Evolutionary conservation across 2,888 invertebrate genomes (phyloP).

Genomic region (Chrysomela aeneicollis): DNA sequence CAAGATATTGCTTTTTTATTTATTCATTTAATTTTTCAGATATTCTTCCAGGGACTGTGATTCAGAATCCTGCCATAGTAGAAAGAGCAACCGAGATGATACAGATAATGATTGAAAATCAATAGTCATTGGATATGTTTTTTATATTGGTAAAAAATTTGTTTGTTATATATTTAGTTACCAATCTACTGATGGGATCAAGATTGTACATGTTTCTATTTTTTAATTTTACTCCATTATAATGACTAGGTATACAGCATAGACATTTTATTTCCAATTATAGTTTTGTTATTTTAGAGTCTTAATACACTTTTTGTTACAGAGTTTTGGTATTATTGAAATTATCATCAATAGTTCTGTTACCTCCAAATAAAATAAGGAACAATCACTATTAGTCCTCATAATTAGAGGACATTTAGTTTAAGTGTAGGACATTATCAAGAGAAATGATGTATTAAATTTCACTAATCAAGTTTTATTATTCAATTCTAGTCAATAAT

Average conservation of each 20-base stretch:
- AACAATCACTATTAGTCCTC: too few relatives aligned
- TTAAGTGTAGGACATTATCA: too few relatives aligned
- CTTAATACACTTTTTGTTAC: slow-evolving; percentile 1
- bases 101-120: slow-evolving; percentile 38
- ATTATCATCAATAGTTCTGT: background rate
- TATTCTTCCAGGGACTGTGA: slow-evolving; percentile 51
- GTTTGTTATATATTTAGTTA: slow-evolving; percentile 23
- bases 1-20: background rate
- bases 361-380: background rate
- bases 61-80: slow-evolving; percentile 47
- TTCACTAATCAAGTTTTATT: slow-evolving; percentile 5
- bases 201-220: slow-evolving; percentile 18
- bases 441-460: background rate
- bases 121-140: background rate
- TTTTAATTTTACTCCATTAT: slow-evolving; percentile 19
- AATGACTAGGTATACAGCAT: slow-evolving; percentile 15
- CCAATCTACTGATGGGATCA: background rate
- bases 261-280: slow-evolving; percentile 21
- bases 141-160: slow-evolving; percentile 17
- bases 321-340: background rate
- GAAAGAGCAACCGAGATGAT: slow-evolving; percentile 49
- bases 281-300: slow-evolving; percentile 22
- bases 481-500: slow-evolving; percentile 41
- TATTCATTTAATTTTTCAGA: slow-evolving; percentile 40
- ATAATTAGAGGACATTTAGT: background rate